These are phyloP conservation scores for Novumbra hubbsi DNA, from an alignment of 2,797 vertebrate species.

Conservation along the genomic window DNA sequence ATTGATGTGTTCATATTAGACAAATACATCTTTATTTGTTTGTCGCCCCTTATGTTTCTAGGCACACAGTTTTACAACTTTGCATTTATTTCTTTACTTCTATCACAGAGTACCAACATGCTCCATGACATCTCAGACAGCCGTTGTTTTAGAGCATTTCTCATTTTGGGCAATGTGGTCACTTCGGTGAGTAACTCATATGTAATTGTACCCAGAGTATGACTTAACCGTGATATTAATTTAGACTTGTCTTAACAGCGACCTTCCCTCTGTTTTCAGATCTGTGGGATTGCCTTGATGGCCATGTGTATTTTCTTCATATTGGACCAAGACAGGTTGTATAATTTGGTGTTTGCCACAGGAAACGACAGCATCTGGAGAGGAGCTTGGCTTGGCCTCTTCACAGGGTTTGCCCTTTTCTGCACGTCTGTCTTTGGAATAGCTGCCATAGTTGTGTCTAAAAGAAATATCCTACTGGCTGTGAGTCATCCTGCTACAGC, in stretches of 20 bases:
- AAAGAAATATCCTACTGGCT: slow-evolving; percentile 67
- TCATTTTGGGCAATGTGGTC: slow-evolving; percentile 6
- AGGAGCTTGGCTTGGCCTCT: slow-evolving; percentile 81
- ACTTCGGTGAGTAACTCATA: slow-evolving; percentile 14
- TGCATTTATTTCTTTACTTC: not conserved
- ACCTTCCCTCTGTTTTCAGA: slow-evolving; percentile 55
- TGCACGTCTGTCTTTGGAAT: slow-evolving; percentile 72
- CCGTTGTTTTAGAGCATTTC: slow-evolving; percentile 12
- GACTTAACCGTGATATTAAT: not conserved
- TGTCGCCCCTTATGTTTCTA: not conserved
- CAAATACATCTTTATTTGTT: not conserved
- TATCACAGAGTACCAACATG: slow-evolving; percentile 10
- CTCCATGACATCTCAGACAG: not conserved
- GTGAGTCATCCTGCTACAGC: slow-evolving; percentile 60
- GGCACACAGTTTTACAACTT: not conserved
- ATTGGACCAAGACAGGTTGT: slow-evolving; percentile 57
- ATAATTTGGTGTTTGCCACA: slow-evolving; percentile 70
- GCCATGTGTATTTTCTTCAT: slow-evolving; percentile 82
- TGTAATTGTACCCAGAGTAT: not conserved
- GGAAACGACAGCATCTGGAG: slow-evolving; percentile 68
- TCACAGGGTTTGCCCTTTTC: slow-evolving; percentile 76
- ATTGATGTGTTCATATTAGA: not conserved
- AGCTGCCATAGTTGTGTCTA: slow-evolving; percentile 67
- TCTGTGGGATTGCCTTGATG: slow-evolving; percentile 75
- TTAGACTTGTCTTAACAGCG: not conserved